Conservation (phyloP, 1,140 invertebrate species). For the Diachasmimorpha longicaudata region DNA sequence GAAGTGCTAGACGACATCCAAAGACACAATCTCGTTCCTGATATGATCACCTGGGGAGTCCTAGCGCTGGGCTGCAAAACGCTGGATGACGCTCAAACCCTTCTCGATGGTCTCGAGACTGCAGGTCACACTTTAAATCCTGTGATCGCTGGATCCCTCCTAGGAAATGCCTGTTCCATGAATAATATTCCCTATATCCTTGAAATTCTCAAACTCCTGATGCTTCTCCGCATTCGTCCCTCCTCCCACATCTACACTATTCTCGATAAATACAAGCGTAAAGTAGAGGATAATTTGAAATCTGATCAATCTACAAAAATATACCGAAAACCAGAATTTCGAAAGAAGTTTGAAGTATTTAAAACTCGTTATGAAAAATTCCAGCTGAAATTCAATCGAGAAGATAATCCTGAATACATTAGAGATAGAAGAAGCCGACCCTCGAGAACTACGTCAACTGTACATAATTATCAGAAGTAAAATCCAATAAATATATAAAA, state of each 20-base stretch:
- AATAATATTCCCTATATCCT: slow-evolving; percentile 71
- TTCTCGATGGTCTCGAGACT: slow-evolving; percentile 74
- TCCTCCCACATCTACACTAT: slow-evolving; percentile 64
- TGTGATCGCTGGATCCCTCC: slow-evolving; percentile 74
- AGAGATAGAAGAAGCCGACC: not conserved
- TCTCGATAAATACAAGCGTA: slow-evolving; percentile 64
- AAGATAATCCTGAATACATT: not conserved
- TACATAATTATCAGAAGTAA: not conserved
- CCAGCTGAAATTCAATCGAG: not conserved
- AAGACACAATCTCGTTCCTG: slow-evolving; percentile 66
- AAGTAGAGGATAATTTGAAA: slow-evolving; percentile 46
- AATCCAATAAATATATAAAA: not conserved
- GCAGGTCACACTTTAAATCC: slow-evolving; percentile 72
- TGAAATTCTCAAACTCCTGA: slow-evolving; percentile 71
- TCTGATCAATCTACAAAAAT: not conserved
- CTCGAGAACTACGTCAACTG: not conserved
- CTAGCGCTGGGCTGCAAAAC: slow-evolving; percentile 78
- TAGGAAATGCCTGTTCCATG: slow-evolving; percentile 66
- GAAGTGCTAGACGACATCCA: slow-evolving; percentile 71
- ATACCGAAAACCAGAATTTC: not conserved
- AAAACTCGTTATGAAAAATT: not conserved
- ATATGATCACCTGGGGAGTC: slow-evolving; percentile 85
- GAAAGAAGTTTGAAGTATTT: not conserved
- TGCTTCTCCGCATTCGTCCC: slow-evolving; percentile 67
- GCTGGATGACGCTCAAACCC: slow-evolving; percentile 65